Percentiles rank a stretch among this genome's conserved stretches.
Conservation (phyloP, 2,113 vertebrate genomes). For the Eublepharis macularius region DNA sequence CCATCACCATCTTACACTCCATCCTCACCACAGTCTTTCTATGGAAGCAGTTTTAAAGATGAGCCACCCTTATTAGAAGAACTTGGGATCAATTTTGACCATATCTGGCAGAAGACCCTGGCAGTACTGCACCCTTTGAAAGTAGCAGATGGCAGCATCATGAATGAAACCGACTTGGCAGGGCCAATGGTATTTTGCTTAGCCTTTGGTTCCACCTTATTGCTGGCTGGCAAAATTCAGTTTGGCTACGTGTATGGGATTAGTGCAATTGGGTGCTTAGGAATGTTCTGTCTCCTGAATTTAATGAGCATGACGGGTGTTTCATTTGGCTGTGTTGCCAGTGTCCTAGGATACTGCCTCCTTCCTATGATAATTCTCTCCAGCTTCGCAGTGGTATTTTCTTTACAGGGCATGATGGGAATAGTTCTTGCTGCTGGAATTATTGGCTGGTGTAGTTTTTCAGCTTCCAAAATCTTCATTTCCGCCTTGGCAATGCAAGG, state of each 20-base stretch:
- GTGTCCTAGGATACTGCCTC: constrained; percentile 94
- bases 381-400: constrained; percentile 88
- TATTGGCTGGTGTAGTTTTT: constrained; percentile 97
- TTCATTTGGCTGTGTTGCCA: constrained; percentile 95
- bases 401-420: constrained; percentile 92
- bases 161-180: constrained; percentile 96
- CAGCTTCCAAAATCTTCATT: constrained; percentile 98
- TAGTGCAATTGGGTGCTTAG: constrained; percentile 94
- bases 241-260: constrained; percentile 98
- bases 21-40: constrained; percentile 84
- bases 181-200: constrained; percentile 97
- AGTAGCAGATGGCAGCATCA: constrained; percentile 94
- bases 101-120: constrained; percentile 98
- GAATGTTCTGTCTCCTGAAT: constrained; percentile 95
- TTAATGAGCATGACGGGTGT: constrained; percentile 96
- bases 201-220: constrained; percentile 92
- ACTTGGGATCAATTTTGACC: constrained; percentile 96
- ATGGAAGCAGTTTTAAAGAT: constrained; percentile 91
- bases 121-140: constrained; percentile 94
- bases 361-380: constrained; percentile 97
- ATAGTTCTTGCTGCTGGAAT: constrained; percentile 87
- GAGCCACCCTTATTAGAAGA: constrained; percentile 96
- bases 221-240: constrained; percentile 94
- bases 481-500: constrained; percentile 97
- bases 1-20: constrained; percentile 84